phyloP scores from a whole-genome alignment of 2,113 vertebrate genomes.

The Petaurus breviceps region DNA sequence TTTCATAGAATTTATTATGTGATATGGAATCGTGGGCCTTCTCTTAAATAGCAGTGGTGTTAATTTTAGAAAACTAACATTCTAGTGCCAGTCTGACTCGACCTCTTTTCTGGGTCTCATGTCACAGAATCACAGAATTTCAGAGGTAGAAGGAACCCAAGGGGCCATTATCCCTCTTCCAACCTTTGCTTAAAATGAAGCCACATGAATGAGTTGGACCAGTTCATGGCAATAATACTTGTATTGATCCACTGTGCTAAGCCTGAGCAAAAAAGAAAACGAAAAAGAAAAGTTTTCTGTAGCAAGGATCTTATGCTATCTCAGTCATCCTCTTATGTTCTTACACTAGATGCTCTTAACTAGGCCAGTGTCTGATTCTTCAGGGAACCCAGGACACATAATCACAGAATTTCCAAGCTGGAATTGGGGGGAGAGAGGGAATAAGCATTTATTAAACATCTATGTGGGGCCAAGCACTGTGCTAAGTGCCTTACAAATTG shows the following conservation, averaged over 20 bases:
- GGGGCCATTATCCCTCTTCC: not conserved
- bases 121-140: not conserved
- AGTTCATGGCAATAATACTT: not conserved
- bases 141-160: not conserved
- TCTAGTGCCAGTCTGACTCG: not conserved
- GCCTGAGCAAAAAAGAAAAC: not conserved
- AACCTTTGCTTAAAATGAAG: not conserved
- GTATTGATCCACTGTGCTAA: not conserved
- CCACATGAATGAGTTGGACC: not conserved
- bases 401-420: not conserved
- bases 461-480: not conserved
- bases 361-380: not conserved
- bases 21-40: not conserved
- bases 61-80: not conserved
- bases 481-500: not conserved
- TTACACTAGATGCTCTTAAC: not conserved
- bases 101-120: not conserved
- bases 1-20: not conserved
- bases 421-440: not conserved
- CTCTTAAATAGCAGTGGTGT: not conserved
- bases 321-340: not conserved
- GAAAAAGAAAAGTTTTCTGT: not conserved
- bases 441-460: not conserved
- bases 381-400: not conserved
- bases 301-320: not conserved